Evolutionary conservation across 1,140 invertebrate species (phyloP).

Genomic region (Atta colombica): DNA sequence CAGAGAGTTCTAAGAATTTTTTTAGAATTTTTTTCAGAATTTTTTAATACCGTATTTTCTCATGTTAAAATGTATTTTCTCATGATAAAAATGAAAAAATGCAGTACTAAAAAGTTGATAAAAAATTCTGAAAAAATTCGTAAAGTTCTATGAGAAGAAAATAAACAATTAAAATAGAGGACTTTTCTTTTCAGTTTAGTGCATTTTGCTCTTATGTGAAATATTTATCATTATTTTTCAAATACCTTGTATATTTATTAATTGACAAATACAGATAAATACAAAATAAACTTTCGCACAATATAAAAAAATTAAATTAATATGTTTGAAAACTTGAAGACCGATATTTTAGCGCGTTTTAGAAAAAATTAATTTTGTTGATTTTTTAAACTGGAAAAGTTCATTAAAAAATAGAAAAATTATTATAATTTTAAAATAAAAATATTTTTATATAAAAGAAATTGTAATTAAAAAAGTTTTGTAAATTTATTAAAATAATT

Average conservation of each 20-base stretch:
- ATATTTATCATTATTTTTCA: too few species aligned
- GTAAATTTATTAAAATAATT: background rate
- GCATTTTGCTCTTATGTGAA: too few species aligned
- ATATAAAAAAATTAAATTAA: background rate
- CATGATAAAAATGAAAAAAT: too few species aligned
- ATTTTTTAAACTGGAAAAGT: background rate
- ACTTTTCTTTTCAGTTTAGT: too few species aligned
- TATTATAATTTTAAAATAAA: background rate
- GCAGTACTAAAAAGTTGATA: too few species aligned
- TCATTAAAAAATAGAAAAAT: background rate
- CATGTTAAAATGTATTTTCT: too few species aligned
- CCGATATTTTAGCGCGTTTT: background rate
- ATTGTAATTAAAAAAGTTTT: background rate
- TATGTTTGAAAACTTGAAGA: background rate
- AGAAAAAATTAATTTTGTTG: background rate
- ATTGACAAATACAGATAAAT: slow-evolving; percentile 12
- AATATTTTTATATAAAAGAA: background rate
- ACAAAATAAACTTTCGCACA: background rate
- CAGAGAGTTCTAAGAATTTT: too few species aligned
- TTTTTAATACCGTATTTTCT: too few species aligned
- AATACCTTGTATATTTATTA: background rate
- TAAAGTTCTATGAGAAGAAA: too few species aligned
- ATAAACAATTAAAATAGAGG: too few species aligned
- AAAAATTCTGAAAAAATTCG: too few species aligned
- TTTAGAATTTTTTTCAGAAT: too few species aligned